Evolutionary conservation across 2,113 vertebrate species (phyloP).

Genomic region (Bolborhynchus lineola): DNA sequence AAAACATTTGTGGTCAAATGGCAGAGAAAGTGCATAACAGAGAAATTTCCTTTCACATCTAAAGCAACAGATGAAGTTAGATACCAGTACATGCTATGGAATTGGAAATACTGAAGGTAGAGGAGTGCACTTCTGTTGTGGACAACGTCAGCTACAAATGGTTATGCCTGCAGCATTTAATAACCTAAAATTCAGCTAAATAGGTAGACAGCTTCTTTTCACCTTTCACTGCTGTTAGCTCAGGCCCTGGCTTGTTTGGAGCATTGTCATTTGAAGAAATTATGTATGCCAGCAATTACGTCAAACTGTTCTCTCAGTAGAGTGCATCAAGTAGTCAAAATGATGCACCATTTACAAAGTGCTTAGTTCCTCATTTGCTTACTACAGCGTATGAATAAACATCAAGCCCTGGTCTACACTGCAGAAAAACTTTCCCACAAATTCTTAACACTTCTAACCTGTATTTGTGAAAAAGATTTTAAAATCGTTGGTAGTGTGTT

Average conservation of each 20-base stretch:
- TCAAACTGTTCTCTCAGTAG: constrained; percentile 26
- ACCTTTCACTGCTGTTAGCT: not conserved
- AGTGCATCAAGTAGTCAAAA: constrained; percentile 34
- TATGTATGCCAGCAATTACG: constrained; percentile 30
- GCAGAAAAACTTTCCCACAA: constrained; percentile 58
- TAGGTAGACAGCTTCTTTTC: not conserved
- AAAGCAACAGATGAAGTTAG: not conserved
- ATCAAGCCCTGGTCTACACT: constrained; percentile 2
- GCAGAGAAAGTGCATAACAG: not conserved
- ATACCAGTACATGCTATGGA: not conserved
- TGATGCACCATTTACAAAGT: constrained; percentile 41
- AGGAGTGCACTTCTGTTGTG: not conserved
- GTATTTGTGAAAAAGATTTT: not conserved
- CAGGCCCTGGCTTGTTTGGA: constrained; percentile 42
- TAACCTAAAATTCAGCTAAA: not conserved
- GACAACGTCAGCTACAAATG: not conserved
- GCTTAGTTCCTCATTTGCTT: constrained; percentile 54
- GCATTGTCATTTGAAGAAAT: constrained; percentile 47
- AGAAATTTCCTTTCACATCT: not conserved
- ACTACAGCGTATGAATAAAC: constrained; percentile 44
- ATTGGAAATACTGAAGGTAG: not conserved
- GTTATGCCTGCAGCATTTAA: not conserved
- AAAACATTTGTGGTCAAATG: not conserved
- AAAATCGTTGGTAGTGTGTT: not conserved
- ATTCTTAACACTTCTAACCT: not conserved